phyloP scores from a whole-genome alignment of 2,113 vertebrate species.

The Tympanuchus pallidicinctus region DNA sequence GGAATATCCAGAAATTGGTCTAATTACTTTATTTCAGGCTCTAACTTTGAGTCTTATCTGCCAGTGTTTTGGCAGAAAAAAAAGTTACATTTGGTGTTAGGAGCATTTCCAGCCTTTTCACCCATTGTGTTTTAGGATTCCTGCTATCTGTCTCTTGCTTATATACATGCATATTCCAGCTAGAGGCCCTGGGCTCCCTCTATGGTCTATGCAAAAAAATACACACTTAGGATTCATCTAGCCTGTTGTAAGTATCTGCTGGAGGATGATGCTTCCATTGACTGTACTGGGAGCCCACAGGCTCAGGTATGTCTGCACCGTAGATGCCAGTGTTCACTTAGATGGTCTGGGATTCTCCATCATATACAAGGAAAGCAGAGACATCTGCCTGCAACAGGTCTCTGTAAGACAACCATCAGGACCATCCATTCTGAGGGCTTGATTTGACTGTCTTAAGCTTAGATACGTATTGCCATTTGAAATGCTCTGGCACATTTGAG shows the following conservation, averaged over 20 bases:
- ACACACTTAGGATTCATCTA: neutral
- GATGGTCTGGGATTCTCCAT: neutral
- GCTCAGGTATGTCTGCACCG: neutral
- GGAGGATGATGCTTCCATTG: neutral
- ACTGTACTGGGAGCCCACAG: neutral
- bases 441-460: neutral
- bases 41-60: neutral
- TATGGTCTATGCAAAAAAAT: neutral
- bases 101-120: neutral
- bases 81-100: neutral
- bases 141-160: neutral
- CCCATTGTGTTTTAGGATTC: neutral
- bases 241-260: neutral
- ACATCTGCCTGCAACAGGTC: neutral
- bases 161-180: neutral
- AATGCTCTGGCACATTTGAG: neutral
- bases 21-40: neutral
- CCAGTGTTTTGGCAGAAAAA: neutral
- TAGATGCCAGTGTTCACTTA: neutral
- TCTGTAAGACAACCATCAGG: neutral
- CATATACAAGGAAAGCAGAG: neutral
- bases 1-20: neutral
- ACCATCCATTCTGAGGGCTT: neutral
- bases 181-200: neutral
- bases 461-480: neutral